phyloP scores from a whole-genome alignment of 2,888 invertebrate genomes.

The Drosophila koepferae region DNA sequence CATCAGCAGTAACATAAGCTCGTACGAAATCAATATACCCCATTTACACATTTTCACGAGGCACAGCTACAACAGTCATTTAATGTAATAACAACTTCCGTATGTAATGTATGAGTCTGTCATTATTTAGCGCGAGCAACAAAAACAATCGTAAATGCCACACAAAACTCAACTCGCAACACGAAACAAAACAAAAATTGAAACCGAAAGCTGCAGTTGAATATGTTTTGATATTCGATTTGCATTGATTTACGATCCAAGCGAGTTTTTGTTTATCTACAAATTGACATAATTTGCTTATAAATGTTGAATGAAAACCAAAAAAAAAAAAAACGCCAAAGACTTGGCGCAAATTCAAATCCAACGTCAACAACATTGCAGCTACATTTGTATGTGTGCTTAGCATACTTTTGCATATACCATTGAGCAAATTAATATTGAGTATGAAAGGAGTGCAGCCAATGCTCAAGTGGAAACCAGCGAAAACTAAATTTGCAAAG shows the following conservation, averaged over 20 bases:
- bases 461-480: neutral
- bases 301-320: conserved; percentile 66
- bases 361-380: conserved; percentile 14
- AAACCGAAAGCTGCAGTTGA: conserved; percentile 43
- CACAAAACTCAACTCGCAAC: conserved; percentile 18
- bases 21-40: neutral
- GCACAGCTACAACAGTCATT: conserved; percentile 19
- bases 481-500: neutral
- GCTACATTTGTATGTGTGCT: conserved; percentile 21
- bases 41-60: neutral
- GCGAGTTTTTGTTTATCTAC: conserved; percentile 64
- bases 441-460: too few relatives aligned
- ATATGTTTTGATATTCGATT: conserved; percentile 36
- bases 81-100: conserved; percentile 60
- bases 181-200: neutral
- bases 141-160: conserved; percentile 26
- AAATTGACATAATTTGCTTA: conserved; percentile 82
- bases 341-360: conserved; percentile 47
- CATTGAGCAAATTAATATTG: conserved; percentile 2
- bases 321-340: conserved; percentile 31
- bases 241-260: conserved; percentile 17
- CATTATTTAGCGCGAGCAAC: conserved; percentile 60
- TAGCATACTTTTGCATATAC: conserved; percentile 39
- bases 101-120: conserved; percentile 53
- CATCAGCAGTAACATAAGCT: neutral